A percentile compares a stretch with the other conserved stretches of the same genome.
These are phyloP conservation scores for Pterocles burchelli DNA, from an alignment of 2,113 vertebrate genomes.

Conservation along the genomic window DNA sequence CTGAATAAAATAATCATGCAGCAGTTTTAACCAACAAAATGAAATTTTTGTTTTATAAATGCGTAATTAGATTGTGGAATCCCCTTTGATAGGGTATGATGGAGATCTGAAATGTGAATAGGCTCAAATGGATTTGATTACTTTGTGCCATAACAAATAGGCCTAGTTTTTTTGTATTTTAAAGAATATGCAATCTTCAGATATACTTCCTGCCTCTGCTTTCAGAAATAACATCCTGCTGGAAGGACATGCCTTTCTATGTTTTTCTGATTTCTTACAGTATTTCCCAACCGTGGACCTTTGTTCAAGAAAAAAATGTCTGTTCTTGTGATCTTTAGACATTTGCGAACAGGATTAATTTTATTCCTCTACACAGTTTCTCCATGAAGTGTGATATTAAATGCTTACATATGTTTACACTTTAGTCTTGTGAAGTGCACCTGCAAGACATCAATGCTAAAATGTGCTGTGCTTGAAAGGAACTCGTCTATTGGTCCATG, in stretches of 20 bases:
- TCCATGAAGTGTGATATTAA: background rate
- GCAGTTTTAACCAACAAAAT: background rate
- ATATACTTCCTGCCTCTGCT: background rate
- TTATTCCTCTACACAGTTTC: background rate
- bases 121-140: background rate
- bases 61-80: background rate
- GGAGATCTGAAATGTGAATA: background rate
- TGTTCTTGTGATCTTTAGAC: background rate
- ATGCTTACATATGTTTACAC: background rate
- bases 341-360: background rate
- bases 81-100: background rate
- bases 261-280: background rate
- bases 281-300: background rate
- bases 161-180: background rate
- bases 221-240: background rate
- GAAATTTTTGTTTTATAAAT: background rate
- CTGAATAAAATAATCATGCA: background rate
- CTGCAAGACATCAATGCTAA: background rate
- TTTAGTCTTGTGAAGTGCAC: background rate
- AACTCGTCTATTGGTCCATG: accelerated
- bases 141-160: background rate
- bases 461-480: background rate
- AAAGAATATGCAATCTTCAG: background rate
- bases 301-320: background rate
- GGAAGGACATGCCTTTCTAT: background rate